Evolutionary conservation across 2,797 vertebrate genomes (phyloP).

Genomic region (Botia kubotai): DNA sequence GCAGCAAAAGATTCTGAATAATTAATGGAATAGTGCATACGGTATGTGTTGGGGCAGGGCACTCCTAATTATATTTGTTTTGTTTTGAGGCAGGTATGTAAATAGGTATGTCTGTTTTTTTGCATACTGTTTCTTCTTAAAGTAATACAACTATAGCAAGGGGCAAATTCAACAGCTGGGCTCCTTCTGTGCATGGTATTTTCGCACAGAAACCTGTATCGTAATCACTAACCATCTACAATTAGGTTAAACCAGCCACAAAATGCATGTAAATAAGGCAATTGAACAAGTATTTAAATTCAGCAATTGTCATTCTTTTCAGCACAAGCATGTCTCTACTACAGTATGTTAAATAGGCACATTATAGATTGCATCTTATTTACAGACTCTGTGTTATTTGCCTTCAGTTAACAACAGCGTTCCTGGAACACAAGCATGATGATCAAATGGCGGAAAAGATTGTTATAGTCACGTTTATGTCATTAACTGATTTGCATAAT

Average conservation of each 20-base stretch:
- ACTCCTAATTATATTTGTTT: slow-evolving; percentile 7
- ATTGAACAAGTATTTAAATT: not conserved
- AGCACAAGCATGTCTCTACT: not conserved
- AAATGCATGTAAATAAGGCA: not conserved
- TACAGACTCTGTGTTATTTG: not conserved
- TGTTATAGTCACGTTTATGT: too few relatives aligned
- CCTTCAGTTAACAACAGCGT: not conserved
- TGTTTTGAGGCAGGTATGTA: not conserved
- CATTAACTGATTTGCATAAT: too few relatives aligned
- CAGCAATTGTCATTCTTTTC: not conserved
- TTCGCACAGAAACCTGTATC: not conserved
- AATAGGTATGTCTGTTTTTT: not conserved
- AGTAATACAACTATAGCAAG: not conserved
- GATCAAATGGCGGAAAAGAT: too few relatives aligned
- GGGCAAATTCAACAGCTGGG: not conserved
- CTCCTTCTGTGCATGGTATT: not conserved
- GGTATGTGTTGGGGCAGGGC: not conserved
- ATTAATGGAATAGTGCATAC: slow-evolving; percentile 18
- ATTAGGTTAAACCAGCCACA: not conserved
- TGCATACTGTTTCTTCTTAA: not conserved
- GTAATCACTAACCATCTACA: not conserved
- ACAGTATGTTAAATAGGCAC: not conserved
- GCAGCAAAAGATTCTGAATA: slow-evolving; percentile 25
- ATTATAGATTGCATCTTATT: not conserved
- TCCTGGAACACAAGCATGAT: too few relatives aligned